A percentile compares a stretch with the other conserved stretches of the same genome.
phyloP scores from a whole-genome alignment of 2,888 invertebrate genomes.

The Microctonus hyperodae region DNA sequence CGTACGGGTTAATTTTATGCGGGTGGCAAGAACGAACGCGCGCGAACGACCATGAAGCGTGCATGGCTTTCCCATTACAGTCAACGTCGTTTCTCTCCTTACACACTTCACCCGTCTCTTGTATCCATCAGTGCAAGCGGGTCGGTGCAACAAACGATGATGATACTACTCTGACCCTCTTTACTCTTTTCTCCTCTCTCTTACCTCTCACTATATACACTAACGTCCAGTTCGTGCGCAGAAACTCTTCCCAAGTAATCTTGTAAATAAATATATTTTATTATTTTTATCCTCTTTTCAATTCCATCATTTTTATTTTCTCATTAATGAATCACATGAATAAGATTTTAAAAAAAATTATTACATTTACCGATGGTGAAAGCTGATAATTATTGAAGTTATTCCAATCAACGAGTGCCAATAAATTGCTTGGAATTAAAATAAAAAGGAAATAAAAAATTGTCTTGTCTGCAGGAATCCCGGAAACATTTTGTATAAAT shows the following conservation, averaged over 20 bases:
- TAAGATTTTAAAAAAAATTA: neutral
- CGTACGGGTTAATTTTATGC: constrained; percentile 62
- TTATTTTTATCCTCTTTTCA: neutral
- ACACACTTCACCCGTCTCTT: constrained; percentile 26
- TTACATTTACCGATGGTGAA: neutral
- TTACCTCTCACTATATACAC: constrained; percentile 18
- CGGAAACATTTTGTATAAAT: neutral
- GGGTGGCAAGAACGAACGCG: constrained; percentile 49
- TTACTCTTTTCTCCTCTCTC: neutral
- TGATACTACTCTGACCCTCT: constrained; percentile 27
- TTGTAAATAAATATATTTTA: neutral
- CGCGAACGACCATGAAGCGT: constrained; percentile 52
- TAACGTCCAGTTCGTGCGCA: constrained; percentile 26
- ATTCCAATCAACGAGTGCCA: neutral
- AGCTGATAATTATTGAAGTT: neutral
- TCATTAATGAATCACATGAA: neutral
- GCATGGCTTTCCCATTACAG: constrained; percentile 62
- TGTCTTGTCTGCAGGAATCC: neutral
- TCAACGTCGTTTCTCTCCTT: constrained; percentile 36
- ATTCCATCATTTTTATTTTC: neutral
- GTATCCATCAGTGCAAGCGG: constrained; percentile 47
- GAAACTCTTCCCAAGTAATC: neutral
- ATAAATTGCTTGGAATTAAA: neutral
- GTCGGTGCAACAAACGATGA: constrained; percentile 48
- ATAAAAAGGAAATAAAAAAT: neutral